Base-by-base conservation (phyloP, 2,888 invertebrate genomes). In the Microctonus brassicae region DNA sequence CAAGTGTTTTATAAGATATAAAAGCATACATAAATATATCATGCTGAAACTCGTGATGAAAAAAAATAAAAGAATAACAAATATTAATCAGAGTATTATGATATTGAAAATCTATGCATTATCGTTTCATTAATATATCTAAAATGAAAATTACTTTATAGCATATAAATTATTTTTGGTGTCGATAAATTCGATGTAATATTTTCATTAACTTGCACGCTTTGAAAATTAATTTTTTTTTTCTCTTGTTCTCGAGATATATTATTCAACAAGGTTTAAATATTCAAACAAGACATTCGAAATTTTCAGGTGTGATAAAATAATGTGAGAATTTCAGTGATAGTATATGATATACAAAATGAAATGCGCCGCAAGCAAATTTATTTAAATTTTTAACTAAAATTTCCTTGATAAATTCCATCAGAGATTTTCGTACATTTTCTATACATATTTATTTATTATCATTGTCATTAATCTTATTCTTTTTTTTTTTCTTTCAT, bases 321-420 rank as follows among this genome's bases (percentile, higher is more conserved):
- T 62, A 42, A 62, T 62, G 34, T 60, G 34, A 5, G 60, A 9
- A 17, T 36, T 60, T 60, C 17, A 60, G 60, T 34, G 60, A 60
- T 60, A 20, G 13, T 39, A 13, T 39, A 17, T n/a, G n/a, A n/a
- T n/a, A 33, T 33, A 11, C 17, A n/a, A n/a, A 20, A 34, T 22
- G 17, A 60, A 60, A 60, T 60, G 17, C 20, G 20, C n/a, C 34
- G 9, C 20, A 22, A 36, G 34, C 9, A 60, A 60, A 60, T 60
- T 34, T 22, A 34, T 22, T 20, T 60, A 22, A 60, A 60, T 60
- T 33, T 60, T 60, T 17, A 60, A 60, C 60, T 17, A 17, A 36
- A 60, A 60, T 60, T 34, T 20, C 11, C 11, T 34, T 17, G 20
- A 33, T 29, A 22, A 20, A 17, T 34, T 34, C 17, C 17, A 1